Base-by-base conservation (phyloP, 1,140 invertebrate genomes). In the Bombus affinis region DNA sequence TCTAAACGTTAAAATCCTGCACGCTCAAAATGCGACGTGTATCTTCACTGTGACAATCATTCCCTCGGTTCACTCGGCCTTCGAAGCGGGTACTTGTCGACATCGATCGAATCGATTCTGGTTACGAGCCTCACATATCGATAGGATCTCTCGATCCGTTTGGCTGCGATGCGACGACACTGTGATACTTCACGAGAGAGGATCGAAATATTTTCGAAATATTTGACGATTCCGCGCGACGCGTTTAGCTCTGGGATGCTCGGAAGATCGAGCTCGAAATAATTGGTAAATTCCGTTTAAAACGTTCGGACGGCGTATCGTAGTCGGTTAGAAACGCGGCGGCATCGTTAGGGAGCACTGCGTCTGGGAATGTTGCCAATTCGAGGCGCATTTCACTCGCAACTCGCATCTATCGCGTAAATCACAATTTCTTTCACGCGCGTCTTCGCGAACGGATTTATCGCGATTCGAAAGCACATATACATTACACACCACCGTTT, bases 31-130 rank as follows among this genome's bases (percentile, higher is more conserved):
- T 70, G 79, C 62, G 75, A 44, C 57, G 81, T 39, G 81, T 39
- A 68, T 79, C 59, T 80, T 57, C 72, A 47, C 88, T 89, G 83
- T 15, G 88, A 89, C 87, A 77, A 89, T 88, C 62, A 80, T 76
- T 70, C 22, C 71, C 86, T 72, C 53, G 85, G 72, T 81, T 57
- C 82, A 44, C 65, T 65, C 44, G n/a, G 32, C 22, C 28, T 59
- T 57, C 77, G 59, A 81, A 73, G 2, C 39, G 70, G 35, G 68
- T 39, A 59, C 22, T 68, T n/a, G 42, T 35, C 28, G 62, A 66
- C 44, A 47, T 68, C 65, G 73, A 77, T 53, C 47, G 73, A 66
- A 73, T 28, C 79, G 83, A 89, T 89, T 82, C 83, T 89, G 47
- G 78, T 78, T 76, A 53, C 87, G 62, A 71, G 44, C 47, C 35